Base-by-base conservation (phyloP, 35 echinoderm and acorn worm genomes). In the Hemicentrotus pulcherrimus region DNA sequence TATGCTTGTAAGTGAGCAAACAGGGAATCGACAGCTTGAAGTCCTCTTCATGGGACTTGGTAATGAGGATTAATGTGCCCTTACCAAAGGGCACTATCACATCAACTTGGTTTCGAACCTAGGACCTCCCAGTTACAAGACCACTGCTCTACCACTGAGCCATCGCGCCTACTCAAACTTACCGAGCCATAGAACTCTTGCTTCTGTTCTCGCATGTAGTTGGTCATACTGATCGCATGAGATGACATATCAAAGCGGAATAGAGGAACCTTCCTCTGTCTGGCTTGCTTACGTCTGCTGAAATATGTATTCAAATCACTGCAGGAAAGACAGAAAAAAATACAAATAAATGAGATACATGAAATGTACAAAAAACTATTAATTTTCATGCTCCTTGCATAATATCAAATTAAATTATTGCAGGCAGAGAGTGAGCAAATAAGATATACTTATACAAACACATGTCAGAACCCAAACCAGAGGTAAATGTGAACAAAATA, bases 221-320 rank as follows among this genome's bases (percentile, higher is more conserved):
- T 97, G 12, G 97, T 98, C 98, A 99, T 97, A 48, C 98, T 99
- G 46, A 99, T 99, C 14, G 98, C 98, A 91, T 99, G 98, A 9
- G 98, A 99, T 0, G 98, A 99, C 95, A 95, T 95, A 61, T 99
- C 98, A 98, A 99, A 99, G 9, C 88, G 48, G 94, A 99, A 99
- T 31, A 99, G 61, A 8, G 96, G 95, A 87, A 97, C 94, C 86
- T 94, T 96, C 48, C 95, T 87, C 0, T 96, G 91, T 48, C 97
- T 32, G 52, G 91, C 71, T 12, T 87, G 92, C 92, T 97, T 99
- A 32, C 98, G 95, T 71, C 95, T 95, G 94, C 92, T 96, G 94
- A 99, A 98, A 86, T 95, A 99, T 24, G 96, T 32, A 28, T 97
- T 96, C 88, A 98, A 90, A 87, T 99, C 98, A 94, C 96, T 99